Evolutionary conservation across 2,113 vertebrate species (phyloP).

Genomic region (Corydoras maculifer): DNA sequence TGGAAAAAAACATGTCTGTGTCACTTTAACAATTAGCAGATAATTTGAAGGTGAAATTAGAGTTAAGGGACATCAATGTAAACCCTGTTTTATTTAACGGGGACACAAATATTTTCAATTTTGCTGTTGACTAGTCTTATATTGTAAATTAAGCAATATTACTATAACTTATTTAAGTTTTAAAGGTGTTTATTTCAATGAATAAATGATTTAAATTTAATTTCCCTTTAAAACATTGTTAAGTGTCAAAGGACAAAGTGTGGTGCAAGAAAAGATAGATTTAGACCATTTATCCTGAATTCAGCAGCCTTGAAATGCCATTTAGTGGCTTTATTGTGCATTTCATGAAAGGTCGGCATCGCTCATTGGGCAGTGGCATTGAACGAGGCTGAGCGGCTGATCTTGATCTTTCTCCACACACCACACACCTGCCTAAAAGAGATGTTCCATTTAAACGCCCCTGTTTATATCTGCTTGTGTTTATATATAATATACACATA

Average conservation of each 20-base stretch:
- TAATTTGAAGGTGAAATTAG: too few species aligned
- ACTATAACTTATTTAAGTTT: background rate
- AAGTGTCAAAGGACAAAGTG: slow-evolving; percentile 30
- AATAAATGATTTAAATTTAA: slow-evolving; percentile 31
- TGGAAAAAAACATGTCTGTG: too few species aligned
- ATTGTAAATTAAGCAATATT: too few species aligned
- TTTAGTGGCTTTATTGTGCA: slow-evolving; percentile 57
- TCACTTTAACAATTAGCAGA: too few species aligned
- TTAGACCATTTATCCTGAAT: slow-evolving; percentile 47
- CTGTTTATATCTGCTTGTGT: too few species aligned
- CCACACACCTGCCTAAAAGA: background rate
- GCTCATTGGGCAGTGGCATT: slow-evolving; percentile 42
- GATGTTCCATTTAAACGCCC: too few species aligned
- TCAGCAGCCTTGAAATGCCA: slow-evolving; percentile 53
- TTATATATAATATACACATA: too few species aligned
- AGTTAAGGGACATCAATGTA: too few species aligned
- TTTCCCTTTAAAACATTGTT: slow-evolving; percentile 34
- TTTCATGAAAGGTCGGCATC: slow-evolving; percentile 57
- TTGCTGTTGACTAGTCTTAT: too few species aligned
- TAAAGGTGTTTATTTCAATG: slow-evolving; percentile 7
- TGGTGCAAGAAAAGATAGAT: slow-evolving; percentile 15
- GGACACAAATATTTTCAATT: too few species aligned
- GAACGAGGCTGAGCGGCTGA: slow-evolving; percentile 40
- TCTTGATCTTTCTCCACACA: slow-evolving; percentile 17
- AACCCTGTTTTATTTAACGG: too few species aligned